Conservation (phyloP, 2,888 invertebrate genomes). For the Julus scanicus region DNA sequence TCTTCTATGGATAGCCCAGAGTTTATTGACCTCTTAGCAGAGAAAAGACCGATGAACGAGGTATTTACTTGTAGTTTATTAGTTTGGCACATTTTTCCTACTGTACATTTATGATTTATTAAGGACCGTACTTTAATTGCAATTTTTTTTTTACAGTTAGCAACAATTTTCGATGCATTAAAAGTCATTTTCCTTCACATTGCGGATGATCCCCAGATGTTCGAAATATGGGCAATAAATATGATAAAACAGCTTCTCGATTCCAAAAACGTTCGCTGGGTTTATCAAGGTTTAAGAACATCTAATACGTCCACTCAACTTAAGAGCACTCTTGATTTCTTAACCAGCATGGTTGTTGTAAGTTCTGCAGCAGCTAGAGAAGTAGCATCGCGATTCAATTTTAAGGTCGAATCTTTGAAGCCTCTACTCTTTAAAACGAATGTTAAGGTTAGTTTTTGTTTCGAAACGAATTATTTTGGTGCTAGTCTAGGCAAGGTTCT, state of each 20-base stretch:
- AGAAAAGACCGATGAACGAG: conserved; percentile 31
- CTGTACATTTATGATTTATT: too few species aligned
- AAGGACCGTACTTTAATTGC: background rate
- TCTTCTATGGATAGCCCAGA: conserved; percentile 7
- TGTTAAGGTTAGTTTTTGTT: conserved; percentile 13
- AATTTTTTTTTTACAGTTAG: background rate
- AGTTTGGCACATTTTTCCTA: background rate
- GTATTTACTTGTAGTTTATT: background rate
- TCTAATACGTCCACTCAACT: conserved; percentile 21
- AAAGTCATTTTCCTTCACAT: background rate
- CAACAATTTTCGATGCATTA: conserved; percentile 43
- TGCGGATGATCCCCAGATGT: conserved; percentile 41
- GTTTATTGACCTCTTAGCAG: conserved; percentile 4
- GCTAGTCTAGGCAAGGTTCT: background rate
- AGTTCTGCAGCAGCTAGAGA: background rate
- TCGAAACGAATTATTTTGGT: background rate
- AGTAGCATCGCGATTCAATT: conserved; percentile 14
- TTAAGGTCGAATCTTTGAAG: background rate
- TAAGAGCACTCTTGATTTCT: conserved; percentile 44
- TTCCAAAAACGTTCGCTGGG: background rate
- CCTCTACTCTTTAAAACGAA: conserved; percentile 18
- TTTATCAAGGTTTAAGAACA: background rate
- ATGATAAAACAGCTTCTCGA: conserved; percentile 40
- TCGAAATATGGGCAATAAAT: conserved; percentile 26
- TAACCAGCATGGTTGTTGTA: conserved; percentile 47